Percentiles rank a stretch among this genome's conserved stretches.
Evolutionary conservation across 2,113 vertebrate genomes (phyloP).

Genomic region (Sula dactylatra): DNA sequence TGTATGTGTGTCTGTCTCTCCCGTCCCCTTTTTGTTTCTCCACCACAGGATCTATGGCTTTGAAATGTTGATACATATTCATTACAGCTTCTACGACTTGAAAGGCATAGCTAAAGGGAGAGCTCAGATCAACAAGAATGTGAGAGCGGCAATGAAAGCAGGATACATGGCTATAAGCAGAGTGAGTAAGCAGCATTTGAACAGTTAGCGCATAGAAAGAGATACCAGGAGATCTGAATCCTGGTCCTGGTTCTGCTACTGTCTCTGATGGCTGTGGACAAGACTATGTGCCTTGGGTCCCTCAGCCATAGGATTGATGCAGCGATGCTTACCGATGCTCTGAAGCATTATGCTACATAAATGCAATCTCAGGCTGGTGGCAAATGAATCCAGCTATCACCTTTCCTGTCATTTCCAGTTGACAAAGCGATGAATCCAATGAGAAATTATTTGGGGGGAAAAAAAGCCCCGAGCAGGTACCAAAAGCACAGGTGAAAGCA

Average conservation of each 20-base stretch:
- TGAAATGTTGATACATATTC: slow-evolving; percentile 67
- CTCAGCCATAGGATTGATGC: fast-evolving
- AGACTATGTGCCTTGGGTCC: background rate
- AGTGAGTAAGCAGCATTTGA: background rate
- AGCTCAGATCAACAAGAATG: slow-evolving; percentile 43
- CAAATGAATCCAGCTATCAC: background rate
- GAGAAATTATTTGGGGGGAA: background rate
- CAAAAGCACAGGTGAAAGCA: background rate
- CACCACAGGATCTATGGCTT: slow-evolving; percentile 38
- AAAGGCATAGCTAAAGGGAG: slow-evolving; percentile 54
- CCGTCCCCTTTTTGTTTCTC: background rate
- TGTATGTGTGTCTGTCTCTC: slow-evolving; percentile 35
- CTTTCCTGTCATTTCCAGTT: background rate
- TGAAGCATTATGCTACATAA: background rate
- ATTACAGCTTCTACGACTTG: slow-evolving; percentile 44
- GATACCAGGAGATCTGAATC: background rate
- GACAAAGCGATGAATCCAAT: background rate
- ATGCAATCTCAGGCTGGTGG: background rate
- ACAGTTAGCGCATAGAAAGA: fast-evolving
- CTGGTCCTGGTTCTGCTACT: background rate
- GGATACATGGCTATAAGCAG: background rate
- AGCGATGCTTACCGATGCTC: background rate
- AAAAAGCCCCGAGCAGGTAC: background rate
- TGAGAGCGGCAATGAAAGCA: background rate
- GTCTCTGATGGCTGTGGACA: background rate